Percentiles rank a stretch among this genome's conserved stretches.
Conservation (phyloP, 2,797 vertebrate genomes). For the Neosilurus mollespiculum region DNA sequence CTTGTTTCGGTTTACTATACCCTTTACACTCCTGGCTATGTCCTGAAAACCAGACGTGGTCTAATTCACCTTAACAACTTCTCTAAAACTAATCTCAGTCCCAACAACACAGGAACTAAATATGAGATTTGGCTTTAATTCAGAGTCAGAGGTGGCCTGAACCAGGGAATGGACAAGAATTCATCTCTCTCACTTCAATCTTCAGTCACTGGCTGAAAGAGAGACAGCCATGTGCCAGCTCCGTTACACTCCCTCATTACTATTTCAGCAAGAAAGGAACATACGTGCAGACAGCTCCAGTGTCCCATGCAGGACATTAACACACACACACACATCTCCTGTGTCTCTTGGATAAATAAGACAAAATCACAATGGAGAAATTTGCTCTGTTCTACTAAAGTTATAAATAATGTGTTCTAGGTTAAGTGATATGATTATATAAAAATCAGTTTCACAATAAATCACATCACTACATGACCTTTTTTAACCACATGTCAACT, state of each 20-base stretch:
- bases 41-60: neutral
- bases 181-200: neutral
- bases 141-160: neutral
- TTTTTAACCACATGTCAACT: neutral
- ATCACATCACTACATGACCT: neutral
- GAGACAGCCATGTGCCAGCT: constrained; percentile 63
- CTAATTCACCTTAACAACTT: neutral
- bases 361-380: constrained; percentile 3
- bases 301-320: constrained; percentile 73
- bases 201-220: constrained; percentile 61
- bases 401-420: neutral
- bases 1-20: neutral
- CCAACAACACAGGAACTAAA: neutral
- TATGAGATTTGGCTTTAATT: neutral
- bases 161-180: neutral
- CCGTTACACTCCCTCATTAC: constrained; percentile 74
- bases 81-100: neutral
- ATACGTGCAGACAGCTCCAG: constrained; percentile 74
- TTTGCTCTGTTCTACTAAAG: neutral
- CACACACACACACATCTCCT: constrained; percentile 51
- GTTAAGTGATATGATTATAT: neutral
- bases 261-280: constrained; percentile 75
- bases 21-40: neutral
- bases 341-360: constrained; percentile 10
- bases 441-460: neutral